phyloP scores from a whole-genome alignment of 1,140 invertebrate species.

The Cherax destructor region DNA sequence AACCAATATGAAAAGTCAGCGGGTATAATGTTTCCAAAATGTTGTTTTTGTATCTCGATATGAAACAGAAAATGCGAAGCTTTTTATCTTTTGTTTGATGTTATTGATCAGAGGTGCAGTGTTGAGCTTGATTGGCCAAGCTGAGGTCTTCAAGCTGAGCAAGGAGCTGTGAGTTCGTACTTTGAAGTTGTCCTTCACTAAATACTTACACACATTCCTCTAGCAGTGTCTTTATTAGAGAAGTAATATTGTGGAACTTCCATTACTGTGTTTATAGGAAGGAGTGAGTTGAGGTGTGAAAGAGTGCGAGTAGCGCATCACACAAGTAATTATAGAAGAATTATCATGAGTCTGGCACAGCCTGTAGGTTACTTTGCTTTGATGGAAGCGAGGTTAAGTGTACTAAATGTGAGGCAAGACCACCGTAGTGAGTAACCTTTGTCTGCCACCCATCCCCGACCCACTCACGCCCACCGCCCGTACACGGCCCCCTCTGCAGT shows the following conservation, averaged over 20 bases:
- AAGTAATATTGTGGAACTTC: too few species aligned
- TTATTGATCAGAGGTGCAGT: slow-evolving; percentile 13
- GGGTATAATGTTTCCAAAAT: slow-evolving; percentile 65
- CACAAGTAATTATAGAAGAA: too few species aligned
- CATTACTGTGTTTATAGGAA: too few species aligned
- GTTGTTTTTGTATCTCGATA: slow-evolving; percentile 48
- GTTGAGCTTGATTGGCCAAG: background rate
- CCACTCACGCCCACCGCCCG: background rate
- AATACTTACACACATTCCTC: too few species aligned
- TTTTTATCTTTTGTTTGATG: slow-evolving; percentile 29
- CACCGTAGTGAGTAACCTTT: slow-evolving; percentile 22
- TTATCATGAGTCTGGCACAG: too few species aligned
- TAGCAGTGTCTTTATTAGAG: too few species aligned
- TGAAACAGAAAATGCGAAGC: slow-evolving; percentile 41
- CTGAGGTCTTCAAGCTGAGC: background rate
- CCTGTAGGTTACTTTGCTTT: too few species aligned
- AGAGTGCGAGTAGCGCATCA: too few species aligned
- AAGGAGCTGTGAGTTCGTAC: too few species aligned
- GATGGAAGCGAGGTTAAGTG: too few species aligned
- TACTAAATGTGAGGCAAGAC: slow-evolving; percentile 30
- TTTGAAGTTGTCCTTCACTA: too few species aligned
- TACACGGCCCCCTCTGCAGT: background rate
- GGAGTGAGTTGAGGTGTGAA: too few species aligned
- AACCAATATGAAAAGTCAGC: slow-evolving; percentile 69
- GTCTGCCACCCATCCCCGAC: background rate